Conservation (phyloP, 1,140 invertebrate genomes). For the Tetramorium simillimum region DNA sequence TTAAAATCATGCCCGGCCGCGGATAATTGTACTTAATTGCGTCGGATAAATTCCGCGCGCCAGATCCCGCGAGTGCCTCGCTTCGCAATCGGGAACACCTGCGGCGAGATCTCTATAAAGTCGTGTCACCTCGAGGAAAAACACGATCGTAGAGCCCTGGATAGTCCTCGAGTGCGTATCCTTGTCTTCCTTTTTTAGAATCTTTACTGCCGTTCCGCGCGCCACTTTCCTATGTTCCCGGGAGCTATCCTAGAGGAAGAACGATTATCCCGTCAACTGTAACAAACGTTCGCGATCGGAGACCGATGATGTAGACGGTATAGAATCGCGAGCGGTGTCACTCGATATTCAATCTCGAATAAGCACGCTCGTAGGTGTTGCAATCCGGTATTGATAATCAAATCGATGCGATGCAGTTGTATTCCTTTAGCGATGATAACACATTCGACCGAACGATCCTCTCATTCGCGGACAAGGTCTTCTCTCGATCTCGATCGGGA, state of each 20-base stretch:
- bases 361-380: neutral
- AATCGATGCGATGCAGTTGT: constrained; percentile 7
- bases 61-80: neutral
- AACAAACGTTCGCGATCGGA: constrained; percentile 75
- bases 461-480: neutral
- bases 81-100: constrained; percentile 56
- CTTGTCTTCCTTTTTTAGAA: constrained; percentile 36
- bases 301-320: constrained; percentile 52
- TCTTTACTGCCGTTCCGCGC: constrained; percentile 50
- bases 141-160: constrained; percentile 46
- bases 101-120: constrained; percentile 62
- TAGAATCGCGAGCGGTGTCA: constrained; percentile 69
- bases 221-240: constrained; percentile 30
- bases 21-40: constrained; percentile 55
- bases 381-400: constrained; percentile 23
- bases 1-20: constrained; percentile 38
- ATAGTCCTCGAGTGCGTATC: neutral
- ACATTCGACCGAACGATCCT: constrained; percentile 1
- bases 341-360: constrained; percentile 42
- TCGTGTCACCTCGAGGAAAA: neutral
- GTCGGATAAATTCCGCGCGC: constrained; percentile 31
- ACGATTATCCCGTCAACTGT: constrained; percentile 52
- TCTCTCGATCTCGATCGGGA: neutral
- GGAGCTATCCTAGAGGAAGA: constrained; percentile 45
- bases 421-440: constrained; percentile 18